phyloP scores from a whole-genome alignment of 2,888 invertebrate genomes.

The Diarsia rubi region DNA sequence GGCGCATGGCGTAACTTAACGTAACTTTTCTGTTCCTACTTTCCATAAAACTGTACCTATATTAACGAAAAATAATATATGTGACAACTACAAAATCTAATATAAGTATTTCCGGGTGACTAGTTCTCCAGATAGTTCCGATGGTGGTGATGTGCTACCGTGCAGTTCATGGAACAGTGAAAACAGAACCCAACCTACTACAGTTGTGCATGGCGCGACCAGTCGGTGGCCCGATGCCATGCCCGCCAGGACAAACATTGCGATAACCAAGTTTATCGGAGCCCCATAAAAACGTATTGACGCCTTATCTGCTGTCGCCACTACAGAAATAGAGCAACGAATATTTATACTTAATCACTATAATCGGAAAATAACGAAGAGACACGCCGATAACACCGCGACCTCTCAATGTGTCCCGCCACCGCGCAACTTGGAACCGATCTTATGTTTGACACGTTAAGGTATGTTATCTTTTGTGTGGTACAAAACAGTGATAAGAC shows the following conservation, averaged over 20 bases:
- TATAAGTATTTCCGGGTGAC: not conserved
- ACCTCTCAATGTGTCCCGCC: constrained; percentile 66
- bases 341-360: constrained; percentile 80
- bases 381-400: constrained; percentile 76
- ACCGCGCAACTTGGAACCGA: constrained; percentile 19
- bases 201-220: too few relatives aligned
- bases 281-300: constrained; percentile 68
- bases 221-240: not conserved
- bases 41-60: not conserved
- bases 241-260: constrained; percentile 58
- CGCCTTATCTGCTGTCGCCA: constrained; percentile 68
- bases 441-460: constrained; percentile 21
- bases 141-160: not conserved
- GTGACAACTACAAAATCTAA: not conserved
- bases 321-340: constrained; percentile 74
- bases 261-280: constrained; percentile 73
- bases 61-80: not conserved
- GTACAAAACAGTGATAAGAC: constrained; percentile 69
- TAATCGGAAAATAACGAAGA: constrained; percentile 86
- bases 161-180: too few relatives aligned
- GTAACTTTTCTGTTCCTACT: not conserved
- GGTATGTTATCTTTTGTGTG: constrained; percentile 44
- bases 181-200: too few relatives aligned
- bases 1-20: too few relatives aligned
- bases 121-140: not conserved